Evolutionary conservation across 2,888 invertebrate genomes (phyloP).

Genomic region (Drosophila nr. perissopoda): DNA sequence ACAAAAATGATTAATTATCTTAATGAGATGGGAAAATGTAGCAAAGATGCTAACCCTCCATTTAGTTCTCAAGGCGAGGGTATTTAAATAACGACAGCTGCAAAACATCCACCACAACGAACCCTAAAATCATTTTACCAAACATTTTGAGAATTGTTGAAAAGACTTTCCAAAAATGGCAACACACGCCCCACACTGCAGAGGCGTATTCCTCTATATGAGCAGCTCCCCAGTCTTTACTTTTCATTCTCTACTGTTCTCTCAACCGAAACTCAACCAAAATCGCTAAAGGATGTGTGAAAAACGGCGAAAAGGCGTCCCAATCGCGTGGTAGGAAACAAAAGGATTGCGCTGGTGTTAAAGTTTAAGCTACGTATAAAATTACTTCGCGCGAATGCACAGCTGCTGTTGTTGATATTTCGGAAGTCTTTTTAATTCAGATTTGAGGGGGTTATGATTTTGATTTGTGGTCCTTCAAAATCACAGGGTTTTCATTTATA

Average conservation of each 20-base stretch:
- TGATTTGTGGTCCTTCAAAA: conserved; percentile 63
- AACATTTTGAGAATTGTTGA: conserved; percentile 71
- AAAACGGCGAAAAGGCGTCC: conserved; percentile 63
- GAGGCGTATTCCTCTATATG: conserved; percentile 24
- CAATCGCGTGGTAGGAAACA: conserved; percentile 51
- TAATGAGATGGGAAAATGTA: not conserved
- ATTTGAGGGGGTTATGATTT: conserved; percentile 37
- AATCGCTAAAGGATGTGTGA: conserved; percentile 74
- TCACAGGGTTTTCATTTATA: conserved; percentile 17
- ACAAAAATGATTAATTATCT: conserved; percentile 20
- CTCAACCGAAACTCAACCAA: conserved; percentile 30
- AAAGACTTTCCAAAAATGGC: conserved; percentile 57
- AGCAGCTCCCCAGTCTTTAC: not conserved
- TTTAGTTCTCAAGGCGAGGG: conserved; percentile 24
- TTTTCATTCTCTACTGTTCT: not conserved
- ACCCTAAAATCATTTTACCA: conserved; percentile 57
- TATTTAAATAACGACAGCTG: conserved; percentile 59
- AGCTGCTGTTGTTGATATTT: conserved; percentile 55
- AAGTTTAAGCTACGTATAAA: conserved; percentile 66
- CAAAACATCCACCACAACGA: conserved; percentile 21
- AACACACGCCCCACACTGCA: conserved; percentile 25
- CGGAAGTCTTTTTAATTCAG: conserved; percentile 51
- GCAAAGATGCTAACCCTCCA: not conserved
- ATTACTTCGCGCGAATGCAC: conserved; percentile 60
- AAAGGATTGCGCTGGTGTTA: conserved; percentile 66